Evolutionary conservation across 2,797 vertebrate species (phyloP).

Genomic region (Lagothrix lagotricha): DNA sequence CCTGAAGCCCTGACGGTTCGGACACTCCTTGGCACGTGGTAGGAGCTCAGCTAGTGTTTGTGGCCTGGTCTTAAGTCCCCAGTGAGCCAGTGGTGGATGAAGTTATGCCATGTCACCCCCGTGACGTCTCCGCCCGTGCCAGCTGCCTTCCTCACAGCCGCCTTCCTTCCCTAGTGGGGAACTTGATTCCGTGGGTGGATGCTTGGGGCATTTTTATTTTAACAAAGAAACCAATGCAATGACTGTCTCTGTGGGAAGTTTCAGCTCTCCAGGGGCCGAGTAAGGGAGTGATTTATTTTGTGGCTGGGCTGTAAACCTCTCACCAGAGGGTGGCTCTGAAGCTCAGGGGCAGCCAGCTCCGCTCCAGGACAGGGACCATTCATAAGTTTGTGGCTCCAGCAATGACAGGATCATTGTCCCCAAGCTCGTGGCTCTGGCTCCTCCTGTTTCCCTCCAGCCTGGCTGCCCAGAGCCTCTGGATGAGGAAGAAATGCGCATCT

Average conservation of each 20-base stretch:
- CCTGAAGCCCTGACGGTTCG: rapidly evolving
- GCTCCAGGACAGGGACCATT: background rate
- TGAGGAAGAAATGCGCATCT: background rate
- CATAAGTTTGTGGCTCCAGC: background rate
- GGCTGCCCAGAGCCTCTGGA: background rate
- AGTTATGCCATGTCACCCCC: rapidly evolving
- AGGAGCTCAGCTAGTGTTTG: background rate
- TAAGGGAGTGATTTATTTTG: background rate
- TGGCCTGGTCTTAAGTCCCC: background rate
- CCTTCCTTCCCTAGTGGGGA: background rate
- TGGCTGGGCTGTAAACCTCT: background rate
- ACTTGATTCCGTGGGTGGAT: rapidly evolving
- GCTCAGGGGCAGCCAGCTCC: background rate
- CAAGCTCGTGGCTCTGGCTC: background rate
- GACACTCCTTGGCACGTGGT: background rate
- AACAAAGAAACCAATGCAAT: no score
- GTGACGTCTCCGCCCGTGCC: rapidly evolving
- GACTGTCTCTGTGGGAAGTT: background rate
- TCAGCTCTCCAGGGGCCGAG: background rate
- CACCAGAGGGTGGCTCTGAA: background rate
- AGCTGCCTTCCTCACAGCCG: background rate
- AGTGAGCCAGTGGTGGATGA: rapidly evolving
- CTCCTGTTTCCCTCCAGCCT: background rate
- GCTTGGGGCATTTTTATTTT: background rate
- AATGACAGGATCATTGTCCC: constrained; percentile 1